A percentile compares a stretch with the other conserved stretches of the same genome.
Evolutionary conservation across 2,797 vertebrate genomes (phyloP).

Genomic region (Rhabdomys pumilio): DNA sequence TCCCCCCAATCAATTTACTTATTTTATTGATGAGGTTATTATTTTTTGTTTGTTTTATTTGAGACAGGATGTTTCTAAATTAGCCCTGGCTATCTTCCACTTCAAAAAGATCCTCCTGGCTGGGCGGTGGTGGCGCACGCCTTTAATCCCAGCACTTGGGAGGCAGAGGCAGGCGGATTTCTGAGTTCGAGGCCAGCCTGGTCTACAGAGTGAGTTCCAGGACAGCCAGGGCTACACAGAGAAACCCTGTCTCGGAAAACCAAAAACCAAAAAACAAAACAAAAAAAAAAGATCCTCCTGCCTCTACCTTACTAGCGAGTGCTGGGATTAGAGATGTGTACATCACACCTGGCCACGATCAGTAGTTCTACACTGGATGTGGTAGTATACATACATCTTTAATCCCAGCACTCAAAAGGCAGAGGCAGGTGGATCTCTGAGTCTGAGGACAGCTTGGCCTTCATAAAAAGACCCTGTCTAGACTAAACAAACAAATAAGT

Average conservation of each 20-base stretch:
- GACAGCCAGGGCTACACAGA: too few species aligned
- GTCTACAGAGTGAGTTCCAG: too few species aligned
- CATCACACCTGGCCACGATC: not conserved
- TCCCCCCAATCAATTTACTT: not conserved
- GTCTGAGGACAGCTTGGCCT: not conserved
- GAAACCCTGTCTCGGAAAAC: too few species aligned
- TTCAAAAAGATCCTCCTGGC: not conserved
- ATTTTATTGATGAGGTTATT: too few species aligned
- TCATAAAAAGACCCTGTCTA: not conserved
- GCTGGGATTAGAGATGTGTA: not conserved
- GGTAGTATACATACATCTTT: not conserved
- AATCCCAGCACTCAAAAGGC: not conserved
- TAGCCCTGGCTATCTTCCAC: not conserved
- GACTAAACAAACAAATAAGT: not conserved
- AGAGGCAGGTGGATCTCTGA: not conserved
- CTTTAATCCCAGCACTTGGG: too few species aligned
- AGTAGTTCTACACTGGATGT: not conserved
- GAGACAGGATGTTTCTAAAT: not conserved
- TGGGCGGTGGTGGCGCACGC: too few species aligned
- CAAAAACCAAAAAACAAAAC: too few species aligned
- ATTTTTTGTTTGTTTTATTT: not conserved
- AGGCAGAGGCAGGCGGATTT: too few species aligned
- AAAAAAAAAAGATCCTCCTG: not conserved
- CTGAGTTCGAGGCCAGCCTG: too few species aligned
- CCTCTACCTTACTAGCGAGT: not conserved